Base-by-base conservation (phyloP, 2,797 vertebrate genomes). In the Ceyx erithaca region DNA sequence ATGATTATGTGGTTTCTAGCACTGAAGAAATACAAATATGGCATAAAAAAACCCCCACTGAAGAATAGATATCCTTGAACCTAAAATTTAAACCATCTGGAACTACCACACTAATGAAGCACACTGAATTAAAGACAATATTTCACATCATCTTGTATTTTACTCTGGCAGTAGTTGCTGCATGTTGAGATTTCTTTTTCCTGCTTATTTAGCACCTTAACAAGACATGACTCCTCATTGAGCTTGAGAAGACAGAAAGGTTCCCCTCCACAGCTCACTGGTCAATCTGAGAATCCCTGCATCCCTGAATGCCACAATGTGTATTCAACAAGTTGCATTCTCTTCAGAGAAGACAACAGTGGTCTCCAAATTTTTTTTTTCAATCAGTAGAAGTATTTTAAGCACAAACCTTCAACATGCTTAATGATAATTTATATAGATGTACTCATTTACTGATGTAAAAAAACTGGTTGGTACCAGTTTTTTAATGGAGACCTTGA, bases 91-190 rank as follows among this genome's bases (percentile, higher is more conserved):
- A 41, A 43, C 14, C 0, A 22, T 48, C 23, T 35, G 21, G 28
- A 84, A 72, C 25, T 28, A 20, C 35, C n/a, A 19, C 15, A 9
- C 48, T 35, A 69, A 12, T 12, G 8, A 73, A 79, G 76, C 8
- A 25, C 5, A 1, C 6, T 4, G 3, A 84, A n/a, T 26, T 9
- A 3, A 10, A 33, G 18, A 46, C 63, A 25, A 20, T 2, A 1
- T 72, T 48, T 49, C 30, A 85, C 8, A 4, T 10, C 69, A 70
- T 25, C 20, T 54, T 37, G 2, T 26, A 30, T 28, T 78, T 43
- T 14, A 9, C 25, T 71, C 9, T 76, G 81, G 51, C 17, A 23
- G 14, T 22, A 41, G 4, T 4, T 57, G 33, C 10, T 62, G 46
- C 26, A 28, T 12, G 5, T 12, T 35, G 30, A 77, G 2, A 51